Conservation (phyloP, 1,140 invertebrate genomes). For the Ylistrum balloti region DNA sequence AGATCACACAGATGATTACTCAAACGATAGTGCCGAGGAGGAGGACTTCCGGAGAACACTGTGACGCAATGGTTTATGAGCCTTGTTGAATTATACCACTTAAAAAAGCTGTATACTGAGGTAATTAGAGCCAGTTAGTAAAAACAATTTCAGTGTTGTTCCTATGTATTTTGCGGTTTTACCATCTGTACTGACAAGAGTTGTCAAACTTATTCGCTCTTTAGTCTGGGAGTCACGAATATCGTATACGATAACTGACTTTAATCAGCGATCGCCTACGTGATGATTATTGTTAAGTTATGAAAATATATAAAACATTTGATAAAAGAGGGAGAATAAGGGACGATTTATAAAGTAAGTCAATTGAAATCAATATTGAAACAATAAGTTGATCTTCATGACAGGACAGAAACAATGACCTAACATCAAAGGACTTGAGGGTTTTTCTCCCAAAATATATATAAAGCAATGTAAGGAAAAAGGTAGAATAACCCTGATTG, state of each 20-base stretch:
- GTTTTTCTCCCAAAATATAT: background rate
- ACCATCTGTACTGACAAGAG: background rate
- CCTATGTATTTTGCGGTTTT: background rate
- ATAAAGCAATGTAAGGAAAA: no score
- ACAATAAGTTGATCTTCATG: no score
- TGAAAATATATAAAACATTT: background rate
- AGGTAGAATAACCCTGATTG: background rate
- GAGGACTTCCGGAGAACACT: background rate
- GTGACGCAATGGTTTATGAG: conserved; percentile 25
- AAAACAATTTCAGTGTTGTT: conserved; percentile 18
- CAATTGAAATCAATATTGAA: no score
- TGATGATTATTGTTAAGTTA: background rate
- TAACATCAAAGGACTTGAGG: no score
- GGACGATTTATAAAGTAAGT: background rate
- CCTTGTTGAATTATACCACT: conserved; percentile 26
- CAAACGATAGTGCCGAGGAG: conserved; percentile 14
- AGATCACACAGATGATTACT: conserved; percentile 16
- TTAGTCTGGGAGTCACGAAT: background rate
- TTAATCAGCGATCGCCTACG: background rate
- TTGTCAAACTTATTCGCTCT: conserved; percentile 7
- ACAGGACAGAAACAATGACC: no score
- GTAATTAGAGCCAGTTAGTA: conserved; percentile 27
- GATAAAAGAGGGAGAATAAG: background rate
- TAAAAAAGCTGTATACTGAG: background rate
- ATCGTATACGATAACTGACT: background rate